Percentiles rank a stretch among this genome's conserved stretches.
Evolutionary conservation across 2,113 vertebrate species (phyloP).

Genomic region (Sturnus vulgaris): DNA sequence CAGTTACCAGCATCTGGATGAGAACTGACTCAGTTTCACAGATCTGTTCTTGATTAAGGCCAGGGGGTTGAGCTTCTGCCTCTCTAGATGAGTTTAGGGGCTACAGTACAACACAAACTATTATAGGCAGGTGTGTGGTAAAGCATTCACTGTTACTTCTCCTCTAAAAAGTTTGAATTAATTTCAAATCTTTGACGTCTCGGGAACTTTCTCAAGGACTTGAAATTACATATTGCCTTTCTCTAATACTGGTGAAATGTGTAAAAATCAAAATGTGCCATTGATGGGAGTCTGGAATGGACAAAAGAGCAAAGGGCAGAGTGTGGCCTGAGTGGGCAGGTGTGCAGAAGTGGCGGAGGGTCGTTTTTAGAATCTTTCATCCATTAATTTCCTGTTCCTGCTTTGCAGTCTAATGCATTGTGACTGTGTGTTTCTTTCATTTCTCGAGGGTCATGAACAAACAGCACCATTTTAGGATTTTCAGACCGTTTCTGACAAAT

Average conservation of each 20-base stretch:
- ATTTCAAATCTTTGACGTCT: background rate
- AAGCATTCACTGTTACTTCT: background rate
- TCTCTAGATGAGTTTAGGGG: background rate
- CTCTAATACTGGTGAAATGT: background rate
- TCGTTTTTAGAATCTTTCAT: background rate
- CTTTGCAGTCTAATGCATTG: background rate
- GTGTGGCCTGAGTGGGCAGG: background rate
- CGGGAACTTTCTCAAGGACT: background rate
- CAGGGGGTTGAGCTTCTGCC: background rate
- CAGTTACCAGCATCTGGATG: background rate
- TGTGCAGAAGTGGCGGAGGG: background rate
- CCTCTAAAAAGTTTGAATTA: background rate
- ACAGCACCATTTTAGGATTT: background rate
- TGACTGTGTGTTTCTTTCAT: background rate
- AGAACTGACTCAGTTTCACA: background rate
- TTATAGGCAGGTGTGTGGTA: background rate
- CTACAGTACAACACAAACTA: background rate
- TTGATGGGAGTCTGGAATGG: rapidly evolving
- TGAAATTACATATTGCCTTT: background rate
- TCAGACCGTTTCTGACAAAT: background rate
- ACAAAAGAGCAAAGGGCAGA: background rate
- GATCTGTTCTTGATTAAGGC: background rate
- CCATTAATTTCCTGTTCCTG: background rate
- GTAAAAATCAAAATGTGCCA: background rate
- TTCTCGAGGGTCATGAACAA: background rate